These are phyloP conservation scores for Neosalanx taihuensis DNA, from an alignment of 2,797 vertebrate species.

Conservation along the genomic window DNA sequence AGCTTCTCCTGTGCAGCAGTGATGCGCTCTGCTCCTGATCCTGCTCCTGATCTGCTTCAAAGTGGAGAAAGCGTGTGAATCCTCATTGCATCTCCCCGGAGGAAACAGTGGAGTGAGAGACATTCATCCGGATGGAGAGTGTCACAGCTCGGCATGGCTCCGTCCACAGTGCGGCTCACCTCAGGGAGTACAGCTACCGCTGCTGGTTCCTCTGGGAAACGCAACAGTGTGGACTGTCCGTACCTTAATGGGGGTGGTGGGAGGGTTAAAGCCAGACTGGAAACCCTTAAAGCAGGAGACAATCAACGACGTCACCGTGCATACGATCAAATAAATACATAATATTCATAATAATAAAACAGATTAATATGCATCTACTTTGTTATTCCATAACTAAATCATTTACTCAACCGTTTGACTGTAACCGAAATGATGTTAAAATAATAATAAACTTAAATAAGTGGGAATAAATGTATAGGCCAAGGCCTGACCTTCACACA, in stretches of 20 bases:
- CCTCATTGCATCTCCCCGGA: constrained; percentile 41
- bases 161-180: constrained; percentile 40
- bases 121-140: constrained; percentile 37
- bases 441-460: too few species aligned
- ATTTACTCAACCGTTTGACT: background rate
- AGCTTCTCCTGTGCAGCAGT: constrained; percentile 38
- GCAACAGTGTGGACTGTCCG: constrained; percentile 15
- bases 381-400: too few species aligned
- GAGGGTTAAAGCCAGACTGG: background rate
- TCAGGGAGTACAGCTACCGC: constrained; percentile 24
- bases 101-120: constrained; percentile 32
- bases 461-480: too few species aligned
- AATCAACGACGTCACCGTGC: background rate
- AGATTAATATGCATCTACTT: too few species aligned
- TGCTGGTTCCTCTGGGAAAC: constrained; percentile 46
- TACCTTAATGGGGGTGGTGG: background rate
- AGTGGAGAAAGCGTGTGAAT: constrained; percentile 45
- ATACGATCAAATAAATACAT: background rate
- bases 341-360: too few species aligned
- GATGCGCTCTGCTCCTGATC: constrained; percentile 32
- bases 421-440: background rate
- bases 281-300: constrained; percentile 2
- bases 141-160: constrained; percentile 43
- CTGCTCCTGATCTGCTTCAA: constrained; percentile 44
- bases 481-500: too few species aligned